Evolutionary conservation across 2,797 vertebrate species (phyloP).

Genomic region (Dryobates pubescens): DNA sequence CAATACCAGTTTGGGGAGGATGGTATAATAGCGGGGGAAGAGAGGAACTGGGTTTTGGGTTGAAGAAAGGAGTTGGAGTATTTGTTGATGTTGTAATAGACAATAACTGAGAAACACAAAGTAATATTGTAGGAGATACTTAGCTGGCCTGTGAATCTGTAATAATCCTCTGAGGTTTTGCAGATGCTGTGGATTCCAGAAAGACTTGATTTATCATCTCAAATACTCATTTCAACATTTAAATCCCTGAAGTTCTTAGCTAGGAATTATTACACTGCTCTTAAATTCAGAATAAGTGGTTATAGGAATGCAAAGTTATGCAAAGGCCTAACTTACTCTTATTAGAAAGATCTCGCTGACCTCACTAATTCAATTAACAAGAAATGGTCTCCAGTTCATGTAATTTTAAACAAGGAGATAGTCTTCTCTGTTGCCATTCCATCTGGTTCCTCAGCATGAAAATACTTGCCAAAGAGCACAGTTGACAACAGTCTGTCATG

Average conservation of each 20-base stretch:
- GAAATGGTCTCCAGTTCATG: not conserved
- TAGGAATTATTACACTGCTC: not conserved
- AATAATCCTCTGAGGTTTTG: not conserved
- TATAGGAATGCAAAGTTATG: not conserved
- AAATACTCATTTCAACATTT: not conserved
- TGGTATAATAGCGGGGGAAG: not conserved
- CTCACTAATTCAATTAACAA: not conserved
- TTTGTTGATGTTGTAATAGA: not conserved
- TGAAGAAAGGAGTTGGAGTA: not conserved
- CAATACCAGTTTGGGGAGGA: not conserved
- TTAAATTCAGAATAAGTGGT: not conserved
- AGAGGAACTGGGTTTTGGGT: not conserved
- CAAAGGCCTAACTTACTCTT: not conserved
- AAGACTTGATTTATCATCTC: not conserved
- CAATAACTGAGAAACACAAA: not conserved
- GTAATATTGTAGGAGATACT: not conserved
- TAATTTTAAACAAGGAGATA: not conserved
- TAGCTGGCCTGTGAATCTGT: not conserved
- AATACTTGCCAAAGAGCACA: not conserved
- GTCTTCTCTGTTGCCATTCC: not conserved
- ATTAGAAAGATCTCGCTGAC: not conserved
- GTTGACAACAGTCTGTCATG: not conserved
- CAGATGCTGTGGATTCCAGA: not conserved
- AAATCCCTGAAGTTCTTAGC: not conserved
- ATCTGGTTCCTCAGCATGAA: not conserved